Evolutionary conservation across 2,888 invertebrate genomes (phyloP).

Genomic region (Coremacera marginata): DNA sequence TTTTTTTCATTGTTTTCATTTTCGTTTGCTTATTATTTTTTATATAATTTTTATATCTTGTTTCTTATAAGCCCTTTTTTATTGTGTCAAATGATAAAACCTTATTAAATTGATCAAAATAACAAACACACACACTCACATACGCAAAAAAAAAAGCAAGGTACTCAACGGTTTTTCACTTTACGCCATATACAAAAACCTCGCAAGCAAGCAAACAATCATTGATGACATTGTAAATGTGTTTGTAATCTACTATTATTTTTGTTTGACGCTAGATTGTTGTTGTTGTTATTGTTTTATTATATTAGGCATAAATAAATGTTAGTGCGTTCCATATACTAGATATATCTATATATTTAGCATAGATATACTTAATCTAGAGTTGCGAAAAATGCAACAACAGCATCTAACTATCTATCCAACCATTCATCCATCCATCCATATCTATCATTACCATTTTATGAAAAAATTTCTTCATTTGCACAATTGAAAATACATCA

Average conservation of each 20-base stretch:
- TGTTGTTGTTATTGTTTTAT: constrained; percentile 19
- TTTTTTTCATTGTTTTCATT: not conserved
- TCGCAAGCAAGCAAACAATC: not conserved
- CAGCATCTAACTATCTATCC: not conserved
- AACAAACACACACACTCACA: not conserved
- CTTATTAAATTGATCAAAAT: not conserved
- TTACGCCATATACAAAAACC: not conserved
- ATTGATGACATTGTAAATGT: constrained; percentile 13
- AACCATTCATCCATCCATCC: not conserved
- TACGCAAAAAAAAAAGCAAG: not conserved
- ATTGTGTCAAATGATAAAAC: not conserved
- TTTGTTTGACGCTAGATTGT: constrained; percentile 10
- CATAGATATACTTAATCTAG: not conserved
- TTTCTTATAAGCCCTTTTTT: not conserved
- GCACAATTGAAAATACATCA: not conserved
- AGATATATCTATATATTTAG: not conserved
- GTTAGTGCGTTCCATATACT: constrained; percentile 11
- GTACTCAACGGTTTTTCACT: not conserved
- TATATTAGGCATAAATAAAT: not conserved
- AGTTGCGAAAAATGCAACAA: constrained; percentile 19
- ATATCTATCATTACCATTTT: not conserved
- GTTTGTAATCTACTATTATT: not conserved
- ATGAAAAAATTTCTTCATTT: not conserved
- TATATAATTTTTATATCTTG: too few relatives aligned
- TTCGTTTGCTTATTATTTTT: too few relatives aligned